A percentile compares a stretch with the other conserved stretches of the same genome.
Evolutionary conservation across 2,797 vertebrate species (phyloP).

Genomic region (Tokudaia tokunoshimensis): DNA sequence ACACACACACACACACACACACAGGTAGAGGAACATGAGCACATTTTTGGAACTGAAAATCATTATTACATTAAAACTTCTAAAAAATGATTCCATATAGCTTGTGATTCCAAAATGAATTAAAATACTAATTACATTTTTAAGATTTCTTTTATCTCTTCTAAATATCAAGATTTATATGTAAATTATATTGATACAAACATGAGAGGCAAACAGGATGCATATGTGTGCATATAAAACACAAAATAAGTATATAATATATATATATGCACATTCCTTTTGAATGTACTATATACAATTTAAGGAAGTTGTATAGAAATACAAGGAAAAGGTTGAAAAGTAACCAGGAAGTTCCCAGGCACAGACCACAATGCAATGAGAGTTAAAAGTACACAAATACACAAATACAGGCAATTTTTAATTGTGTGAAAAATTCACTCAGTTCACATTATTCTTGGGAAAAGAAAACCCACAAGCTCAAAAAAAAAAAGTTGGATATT

Average conservation of each 20-base stretch:
- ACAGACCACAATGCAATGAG: constrained; percentile 53
- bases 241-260: not conserved
- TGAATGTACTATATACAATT: constrained; percentile 51
- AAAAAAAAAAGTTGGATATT: constrained; percentile 54
- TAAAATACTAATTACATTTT: constrained; percentile 32
- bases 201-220: constrained; percentile 6
- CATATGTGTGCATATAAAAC: not conserved
- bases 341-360: constrained; percentile 69
- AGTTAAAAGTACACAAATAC: not conserved
- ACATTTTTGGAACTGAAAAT: not conserved
- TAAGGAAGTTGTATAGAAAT: constrained; percentile 67
- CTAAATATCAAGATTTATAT: constrained; percentile 55
- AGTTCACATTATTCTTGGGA: constrained; percentile 33
- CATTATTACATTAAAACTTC: constrained; percentile 39
- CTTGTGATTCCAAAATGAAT: constrained; percentile 54
- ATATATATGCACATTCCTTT: not conserved
- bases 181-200: constrained; percentile 61
- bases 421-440: constrained; percentile 55
- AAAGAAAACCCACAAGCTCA: not conserved
- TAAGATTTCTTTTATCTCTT: constrained; percentile 61
- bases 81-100: not conserved
- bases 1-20: not conserved
- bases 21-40: not conserved
- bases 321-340: constrained; percentile 53
- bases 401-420: constrained; percentile 51